A percentile compares a stretch with the other conserved stretches of the same genome.
Conservation (phyloP, 2,113 vertebrate species). For the Apistogramma diplotaenia region DNA sequence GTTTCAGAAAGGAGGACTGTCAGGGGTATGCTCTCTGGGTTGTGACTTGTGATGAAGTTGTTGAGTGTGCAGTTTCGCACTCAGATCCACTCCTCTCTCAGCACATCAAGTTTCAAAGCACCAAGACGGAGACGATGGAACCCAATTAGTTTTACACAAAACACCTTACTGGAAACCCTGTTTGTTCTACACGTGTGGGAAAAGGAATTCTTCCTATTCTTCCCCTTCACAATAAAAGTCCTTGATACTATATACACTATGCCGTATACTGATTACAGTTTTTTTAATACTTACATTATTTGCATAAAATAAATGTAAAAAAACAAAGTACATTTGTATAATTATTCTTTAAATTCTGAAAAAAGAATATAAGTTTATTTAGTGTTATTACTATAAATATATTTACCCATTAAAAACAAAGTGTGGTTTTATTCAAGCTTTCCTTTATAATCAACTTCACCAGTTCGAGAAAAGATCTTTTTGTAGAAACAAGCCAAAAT, state of each 20-base stretch:
- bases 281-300: not conserved
- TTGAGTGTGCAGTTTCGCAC: not conserved
- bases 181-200: not conserved
- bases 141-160: no score
- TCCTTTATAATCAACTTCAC: not conserved
- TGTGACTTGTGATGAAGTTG: no score
- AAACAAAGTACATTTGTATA: no score
- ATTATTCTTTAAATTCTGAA: no score
- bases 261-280: not conserved
- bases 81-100: not conserved
- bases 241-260: not conserved
- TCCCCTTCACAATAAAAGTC: not conserved
- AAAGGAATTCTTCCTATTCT: not conserved
- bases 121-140: not conserved
- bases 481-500: not conserved
- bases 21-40: no score
- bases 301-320: not conserved
- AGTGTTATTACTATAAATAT: not conserved
- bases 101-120: not conserved
- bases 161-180: no score
- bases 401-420: no score
- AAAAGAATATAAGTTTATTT: no score
- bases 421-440: no score
- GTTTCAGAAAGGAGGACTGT: not conserved
- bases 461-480: not conserved